A percentile compares a stretch with the other conserved stretches of the same genome.
These are phyloP conservation scores for Parauchenoglanis ngamensis DNA, from an alignment of 2,797 vertebrate species.

Conservation along the genomic window DNA sequence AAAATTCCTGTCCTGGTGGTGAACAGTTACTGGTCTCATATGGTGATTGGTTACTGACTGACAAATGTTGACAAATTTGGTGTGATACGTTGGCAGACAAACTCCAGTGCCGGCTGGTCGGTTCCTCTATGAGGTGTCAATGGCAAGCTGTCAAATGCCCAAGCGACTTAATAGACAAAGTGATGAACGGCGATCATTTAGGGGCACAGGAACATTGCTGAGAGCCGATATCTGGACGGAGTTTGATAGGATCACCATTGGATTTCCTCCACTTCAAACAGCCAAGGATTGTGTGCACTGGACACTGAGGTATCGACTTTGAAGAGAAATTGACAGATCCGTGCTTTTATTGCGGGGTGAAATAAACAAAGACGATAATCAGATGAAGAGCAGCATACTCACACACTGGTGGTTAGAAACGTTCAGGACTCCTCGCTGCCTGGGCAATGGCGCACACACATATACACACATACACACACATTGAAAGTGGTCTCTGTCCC, in stretches of 20 bases:
- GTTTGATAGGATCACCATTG: conserved; percentile 79
- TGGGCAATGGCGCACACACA: not conserved
- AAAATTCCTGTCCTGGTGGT: too few species aligned
- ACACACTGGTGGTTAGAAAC: conserved; percentile 2
- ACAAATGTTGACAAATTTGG: conserved; percentile 51
- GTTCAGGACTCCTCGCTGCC: not conserved
- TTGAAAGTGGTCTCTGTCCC: not conserved
- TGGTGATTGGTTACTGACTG: conserved; percentile 48
- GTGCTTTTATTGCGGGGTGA: conserved; percentile 62
- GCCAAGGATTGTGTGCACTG: conserved; percentile 33
- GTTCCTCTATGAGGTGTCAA: conserved; percentile 26
- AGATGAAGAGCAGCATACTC: conserved; percentile 25
- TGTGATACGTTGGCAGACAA: conserved; percentile 40
- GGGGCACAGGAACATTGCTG: conserved; percentile 69
- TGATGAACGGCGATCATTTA: conserved; percentile 76
- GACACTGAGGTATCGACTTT: conserved; percentile 68
- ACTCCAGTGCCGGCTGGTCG: conserved; percentile 22
- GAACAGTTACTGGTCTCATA: not conserved
- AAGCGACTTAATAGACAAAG: conserved; percentile 63
- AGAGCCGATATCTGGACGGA: conserved; percentile 70
- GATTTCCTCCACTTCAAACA: conserved; percentile 69
- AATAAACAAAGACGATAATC: conserved; percentile 47
- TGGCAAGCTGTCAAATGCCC: conserved; percentile 59
- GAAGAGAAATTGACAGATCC: conserved; percentile 73
- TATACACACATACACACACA: not conserved